Percentiles rank a stretch among this genome's conserved stretches.
phyloP scores from a whole-genome alignment of 2,113 vertebrate species.

The Myiagra hebetior region DNA sequence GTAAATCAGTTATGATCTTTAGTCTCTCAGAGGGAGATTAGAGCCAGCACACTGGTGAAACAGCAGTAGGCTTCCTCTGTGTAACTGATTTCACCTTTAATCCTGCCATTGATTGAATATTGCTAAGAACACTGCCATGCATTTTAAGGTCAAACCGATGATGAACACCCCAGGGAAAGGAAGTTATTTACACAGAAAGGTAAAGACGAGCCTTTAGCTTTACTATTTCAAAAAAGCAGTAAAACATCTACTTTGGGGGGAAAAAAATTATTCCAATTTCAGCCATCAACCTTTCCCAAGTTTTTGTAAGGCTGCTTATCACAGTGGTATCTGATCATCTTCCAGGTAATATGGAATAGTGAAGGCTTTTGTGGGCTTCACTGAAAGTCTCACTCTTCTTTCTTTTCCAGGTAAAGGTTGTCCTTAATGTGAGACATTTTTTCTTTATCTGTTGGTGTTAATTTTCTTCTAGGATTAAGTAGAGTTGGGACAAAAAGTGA shows the following conservation, averaged over 20 bases:
- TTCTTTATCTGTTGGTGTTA: neutral
- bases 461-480: neutral
- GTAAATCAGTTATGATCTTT: conserved; percentile 82
- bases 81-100: conserved; percentile 78
- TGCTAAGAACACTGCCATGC: conserved; percentile 60
- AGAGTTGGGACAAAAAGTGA: neutral
- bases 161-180: conserved; percentile 60
- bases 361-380: neutral
- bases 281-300: conserved; percentile 6
- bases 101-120: conserved; percentile 75
- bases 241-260: neutral
- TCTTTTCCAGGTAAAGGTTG: neutral
- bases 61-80: conserved; percentile 68
- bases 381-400: neutral
- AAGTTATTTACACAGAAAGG: conserved; percentile 61
- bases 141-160: conserved; percentile 69
- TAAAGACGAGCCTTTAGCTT: conserved; percentile 18
- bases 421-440: neutral
- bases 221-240: conserved; percentile 11
- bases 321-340: neutral
- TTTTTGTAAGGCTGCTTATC: conserved; percentile 27
- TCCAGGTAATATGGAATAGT: neutral
- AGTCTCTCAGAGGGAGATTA: conserved; percentile 73
- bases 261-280: neutral
- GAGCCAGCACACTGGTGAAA: conserved; percentile 71